A percentile compares a stretch with the other conserved stretches of the same genome.
These are phyloP conservation scores for Protophormia terraenovae DNA, from an alignment of 2,888 invertebrate genomes.

Conservation along the genomic window DNA sequence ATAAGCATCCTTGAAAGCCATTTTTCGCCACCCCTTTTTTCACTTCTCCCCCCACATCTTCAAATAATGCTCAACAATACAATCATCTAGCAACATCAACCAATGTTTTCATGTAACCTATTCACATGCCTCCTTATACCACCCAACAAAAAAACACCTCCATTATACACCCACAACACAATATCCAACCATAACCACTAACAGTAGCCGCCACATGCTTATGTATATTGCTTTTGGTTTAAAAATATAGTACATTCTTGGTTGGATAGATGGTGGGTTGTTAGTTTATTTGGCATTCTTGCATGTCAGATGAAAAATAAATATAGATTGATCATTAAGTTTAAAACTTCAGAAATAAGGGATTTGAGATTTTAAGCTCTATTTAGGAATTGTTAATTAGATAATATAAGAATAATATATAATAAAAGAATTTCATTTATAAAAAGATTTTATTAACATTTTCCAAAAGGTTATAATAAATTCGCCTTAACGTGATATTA, in stretches of 20 bases:
- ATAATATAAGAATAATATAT: too few species aligned
- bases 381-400: too few species aligned
- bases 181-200: not conserved
- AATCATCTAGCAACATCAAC: not conserved
- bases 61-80: constrained; percentile 13
- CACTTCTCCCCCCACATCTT: not conserved
- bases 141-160: not conserved
- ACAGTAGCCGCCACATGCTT: constrained; percentile 25
- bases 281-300: constrained; percentile 1
- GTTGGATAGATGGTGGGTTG: too few species aligned
- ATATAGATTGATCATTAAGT: not conserved
- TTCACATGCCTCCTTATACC: constrained; percentile 1
- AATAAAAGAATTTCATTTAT: too few species aligned
- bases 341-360: not conserved
- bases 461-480: not conserved
- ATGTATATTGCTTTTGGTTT: constrained; percentile 19
- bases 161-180: not conserved
- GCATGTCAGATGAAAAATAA: not conserved
- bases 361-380: not conserved
- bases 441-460: too few species aligned
- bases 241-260: constrained; percentile 11
- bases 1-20: constrained; percentile 20
- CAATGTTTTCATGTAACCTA: constrained; percentile 24
- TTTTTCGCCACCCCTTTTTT: constrained; percentile 12
- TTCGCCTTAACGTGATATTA: not conserved